Evolutionary conservation across 2,797 vertebrate genomes (phyloP).

Genomic region (Limosa lapponica): DNA sequence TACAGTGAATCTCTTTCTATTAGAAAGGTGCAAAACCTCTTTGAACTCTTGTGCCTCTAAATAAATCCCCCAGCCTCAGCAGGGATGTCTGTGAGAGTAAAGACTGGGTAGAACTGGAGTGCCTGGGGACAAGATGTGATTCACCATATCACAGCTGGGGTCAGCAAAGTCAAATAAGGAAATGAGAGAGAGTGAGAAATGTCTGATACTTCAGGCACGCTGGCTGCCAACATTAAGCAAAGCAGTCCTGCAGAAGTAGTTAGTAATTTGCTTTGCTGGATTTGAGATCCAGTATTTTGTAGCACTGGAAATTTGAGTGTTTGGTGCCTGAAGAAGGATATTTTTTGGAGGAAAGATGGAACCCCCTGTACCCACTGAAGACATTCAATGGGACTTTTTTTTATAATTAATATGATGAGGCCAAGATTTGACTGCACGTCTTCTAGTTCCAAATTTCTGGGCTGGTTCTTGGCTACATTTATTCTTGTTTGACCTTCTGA

Average conservation of each 20-base stretch:
- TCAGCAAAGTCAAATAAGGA: slow-evolving; percentile 45
- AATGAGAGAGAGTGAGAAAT: not conserved
- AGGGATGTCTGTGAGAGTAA: not conserved
- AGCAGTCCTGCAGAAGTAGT: not conserved
- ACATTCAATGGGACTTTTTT: not conserved
- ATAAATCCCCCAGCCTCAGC: not conserved
- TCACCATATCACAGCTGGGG: not conserved
- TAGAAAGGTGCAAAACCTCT: not conserved
- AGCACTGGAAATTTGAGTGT: not conserved
- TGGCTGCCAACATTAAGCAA: slow-evolving; percentile 20
- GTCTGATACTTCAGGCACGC: not conserved
- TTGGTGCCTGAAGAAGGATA: not conserved
- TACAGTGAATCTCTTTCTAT: not conserved
- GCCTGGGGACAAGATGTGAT: not conserved
- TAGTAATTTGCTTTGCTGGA: not conserved
- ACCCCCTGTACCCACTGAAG: not conserved
- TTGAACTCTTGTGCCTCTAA: not conserved
- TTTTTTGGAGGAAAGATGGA: not conserved
- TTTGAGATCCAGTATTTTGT: not conserved
- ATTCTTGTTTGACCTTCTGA: not conserved
- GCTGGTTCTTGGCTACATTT: not conserved
- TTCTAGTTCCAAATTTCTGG: not conserved
- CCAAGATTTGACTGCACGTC: not conserved
- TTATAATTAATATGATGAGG: not conserved
- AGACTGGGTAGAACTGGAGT: not conserved